These are phyloP conservation scores for Ranitomeya variabilis DNA, from an alignment of 2,113 vertebrate species.

Conservation along the genomic window DNA sequence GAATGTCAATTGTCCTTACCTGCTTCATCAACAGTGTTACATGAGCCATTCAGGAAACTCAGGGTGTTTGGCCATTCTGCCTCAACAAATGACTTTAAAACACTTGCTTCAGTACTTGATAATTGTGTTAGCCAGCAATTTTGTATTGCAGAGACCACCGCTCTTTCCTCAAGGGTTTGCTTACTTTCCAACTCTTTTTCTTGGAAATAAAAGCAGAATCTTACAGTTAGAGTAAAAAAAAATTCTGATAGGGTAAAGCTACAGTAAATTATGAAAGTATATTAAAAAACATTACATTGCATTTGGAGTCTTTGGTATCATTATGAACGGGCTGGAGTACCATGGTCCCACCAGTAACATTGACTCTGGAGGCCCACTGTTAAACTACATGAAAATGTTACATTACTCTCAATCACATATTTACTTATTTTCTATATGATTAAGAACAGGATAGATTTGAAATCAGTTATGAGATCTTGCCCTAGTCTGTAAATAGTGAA, in stretches of 20 bases:
- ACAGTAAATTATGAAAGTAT: too few relatives aligned
- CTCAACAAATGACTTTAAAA: slow-evolving; percentile 49
- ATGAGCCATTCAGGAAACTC: slow-evolving; percentile 60
- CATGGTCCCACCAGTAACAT: too few relatives aligned
- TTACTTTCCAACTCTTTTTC: neutral
- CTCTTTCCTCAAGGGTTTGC: slow-evolving; percentile 11
- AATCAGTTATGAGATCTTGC: too few relatives aligned
- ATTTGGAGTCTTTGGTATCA: too few relatives aligned
- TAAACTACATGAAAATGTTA: too few relatives aligned
- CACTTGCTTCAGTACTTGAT: slow-evolving; percentile 56
- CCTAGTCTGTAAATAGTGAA: too few relatives aligned
- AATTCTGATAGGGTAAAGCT: neutral
- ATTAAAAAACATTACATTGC: too few relatives aligned
- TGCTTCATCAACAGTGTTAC: slow-evolving; percentile 53
- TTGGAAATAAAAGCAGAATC: neutral
- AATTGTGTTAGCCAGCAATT: slow-evolving; percentile 50
- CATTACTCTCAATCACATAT: too few relatives aligned
- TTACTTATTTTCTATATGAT: too few relatives aligned
- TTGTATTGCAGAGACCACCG: slow-evolving; percentile 56
- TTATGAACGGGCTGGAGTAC: too few relatives aligned
- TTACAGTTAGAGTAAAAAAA: neutral
- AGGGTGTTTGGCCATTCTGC: slow-evolving; percentile 57
- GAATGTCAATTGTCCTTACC: slow-evolving; percentile 48
- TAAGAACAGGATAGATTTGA: too few relatives aligned
- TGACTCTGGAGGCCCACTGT: too few relatives aligned